Evolutionary conservation across 37 sponge, comb jelly and placozoan genomes (phyloP), one percentile per base, ranked within the genome.

Genomic region (Beroe forskalii): DNA sequence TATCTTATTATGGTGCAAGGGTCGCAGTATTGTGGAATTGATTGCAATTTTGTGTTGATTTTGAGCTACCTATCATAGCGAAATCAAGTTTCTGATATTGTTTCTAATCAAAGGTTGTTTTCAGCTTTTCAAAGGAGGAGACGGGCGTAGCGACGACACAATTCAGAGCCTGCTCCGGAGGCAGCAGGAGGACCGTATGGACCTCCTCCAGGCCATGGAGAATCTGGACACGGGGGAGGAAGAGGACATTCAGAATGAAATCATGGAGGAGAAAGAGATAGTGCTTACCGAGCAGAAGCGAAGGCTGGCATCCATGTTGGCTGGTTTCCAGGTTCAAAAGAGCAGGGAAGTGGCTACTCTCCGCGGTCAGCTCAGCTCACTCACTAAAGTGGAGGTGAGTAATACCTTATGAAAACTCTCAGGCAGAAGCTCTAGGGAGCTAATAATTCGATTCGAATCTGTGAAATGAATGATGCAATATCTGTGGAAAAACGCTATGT

Each of bases 301-400:
- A 41, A 17, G 86, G 4, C 86, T 80, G n/a, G 86, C 86, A 35
- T 80, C 86, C 23, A 80, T 80, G 86, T 43, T 80, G 48, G 86
- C 86, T 43, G 28, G 40, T 8, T 37, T 80, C 28, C 86, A 80
- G 42, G 86, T 80, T 20, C 55, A 80, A 48, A 80, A 80, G 86
- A 80, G 86, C 31, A 80, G 86, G 55, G 86, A 80, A 25, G 86
- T 80, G 19, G 86, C 86, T 4, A 80, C 86, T 4, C 30, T 80
- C 38, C 28, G 86, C n/a, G 86, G 86, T n/a, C 86, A 80, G 30
- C 86, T 80, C 86, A 80, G 35, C 86, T 41, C 86, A 1, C 86
- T 80, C 55, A 80, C 86, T 25, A 80, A 80, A 80, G 86, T 80
- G n/a, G 86, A 80, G 86, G 86, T 80, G 14, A 14, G 31, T 63